A percentile compares a stretch with the other conserved stretches of the same genome.
Evolutionary conservation across 1,140 invertebrate species (phyloP).

Genomic region (Asobara japonica): DNA sequence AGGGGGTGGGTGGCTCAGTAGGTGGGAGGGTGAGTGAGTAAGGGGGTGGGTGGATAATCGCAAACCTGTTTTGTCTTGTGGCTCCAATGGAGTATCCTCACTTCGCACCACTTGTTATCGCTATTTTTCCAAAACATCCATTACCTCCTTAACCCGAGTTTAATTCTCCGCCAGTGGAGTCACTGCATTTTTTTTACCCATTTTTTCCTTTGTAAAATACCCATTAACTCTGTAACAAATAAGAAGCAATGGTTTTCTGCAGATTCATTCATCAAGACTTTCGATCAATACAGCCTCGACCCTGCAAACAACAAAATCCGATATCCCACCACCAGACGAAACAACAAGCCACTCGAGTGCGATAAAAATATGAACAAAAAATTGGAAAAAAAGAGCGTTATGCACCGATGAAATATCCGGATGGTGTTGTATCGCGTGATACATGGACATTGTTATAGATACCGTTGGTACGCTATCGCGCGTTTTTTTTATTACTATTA

Average conservation of each 20-base stretch:
- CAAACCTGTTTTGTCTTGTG: too few species aligned
- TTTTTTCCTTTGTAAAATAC: too few species aligned
- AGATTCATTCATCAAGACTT: not conserved
- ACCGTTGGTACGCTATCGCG: constrained; percentile 26
- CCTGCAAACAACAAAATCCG: not conserved
- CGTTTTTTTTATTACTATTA: constrained; percentile 46
- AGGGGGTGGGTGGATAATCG: too few species aligned
- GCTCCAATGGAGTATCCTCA: too few species aligned
- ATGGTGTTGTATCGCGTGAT: constrained; percentile 24
- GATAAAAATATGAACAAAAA: not conserved
- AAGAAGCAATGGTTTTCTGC: not conserved
- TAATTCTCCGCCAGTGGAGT: too few species aligned
- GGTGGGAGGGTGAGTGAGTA: too few species aligned
- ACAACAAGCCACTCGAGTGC: not conserved
- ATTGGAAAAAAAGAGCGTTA: constrained; percentile 1
- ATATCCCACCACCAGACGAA: not conserved
- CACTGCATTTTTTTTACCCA: too few species aligned
- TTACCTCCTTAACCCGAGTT: too few species aligned
- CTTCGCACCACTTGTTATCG: too few species aligned
- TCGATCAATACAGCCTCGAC: not conserved
- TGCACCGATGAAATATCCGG: constrained; percentile 22
- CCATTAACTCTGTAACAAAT: not conserved
- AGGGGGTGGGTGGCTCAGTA: too few species aligned
- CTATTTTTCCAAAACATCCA: too few species aligned
- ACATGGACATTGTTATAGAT: not conserved